Evolutionary conservation across 2,888 invertebrate genomes (phyloP).

Genomic region (Agonopterix alstromeriana): DNA sequence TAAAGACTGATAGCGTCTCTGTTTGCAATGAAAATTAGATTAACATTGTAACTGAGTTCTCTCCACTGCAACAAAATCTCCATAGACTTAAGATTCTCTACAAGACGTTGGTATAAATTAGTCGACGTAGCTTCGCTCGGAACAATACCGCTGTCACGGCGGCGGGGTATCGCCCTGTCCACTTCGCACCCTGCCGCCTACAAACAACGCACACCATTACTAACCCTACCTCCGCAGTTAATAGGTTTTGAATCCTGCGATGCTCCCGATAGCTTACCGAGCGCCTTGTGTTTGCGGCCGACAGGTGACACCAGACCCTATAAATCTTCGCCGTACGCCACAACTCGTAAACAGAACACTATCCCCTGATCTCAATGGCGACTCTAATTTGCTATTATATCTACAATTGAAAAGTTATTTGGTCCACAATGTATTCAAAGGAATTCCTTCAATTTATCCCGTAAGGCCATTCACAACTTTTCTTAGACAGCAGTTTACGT

Average conservation of each 20-base stretch:
- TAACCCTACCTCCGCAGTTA: conserved; percentile 19
- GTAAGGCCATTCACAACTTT: not conserved
- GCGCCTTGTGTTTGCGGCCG: conserved; percentile 54
- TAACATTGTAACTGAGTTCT: too few species aligned
- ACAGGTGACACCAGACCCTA: conserved; percentile 62
- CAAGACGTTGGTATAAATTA: conserved; percentile 48
- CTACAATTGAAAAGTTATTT: conserved; percentile 13
- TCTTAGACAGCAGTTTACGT: not conserved
- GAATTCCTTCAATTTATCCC: not conserved
- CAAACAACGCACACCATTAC: conserved; percentile 15
- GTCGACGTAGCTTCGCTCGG: conserved; percentile 42
- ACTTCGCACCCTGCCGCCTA: conserved; percentile 35
- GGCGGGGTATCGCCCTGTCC: conserved; percentile 51
- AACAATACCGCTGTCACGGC: conserved; percentile 67
- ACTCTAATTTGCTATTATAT: conserved; percentile 45
- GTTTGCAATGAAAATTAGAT: too few species aligned
- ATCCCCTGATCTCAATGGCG: conserved; percentile 46
- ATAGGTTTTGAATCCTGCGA: conserved; percentile 26
- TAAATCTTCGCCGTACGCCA: conserved; percentile 51
- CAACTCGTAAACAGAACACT: conserved; percentile 48
- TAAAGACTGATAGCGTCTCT: too few species aligned
- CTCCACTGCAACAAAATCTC: too few species aligned
- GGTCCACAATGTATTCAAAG: not conserved
- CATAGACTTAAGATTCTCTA: too few species aligned
- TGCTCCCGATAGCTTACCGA: conserved; percentile 12